Evolutionary conservation across 2,888 invertebrate species (phyloP).

Genomic region (Steromphala cineraria): DNA sequence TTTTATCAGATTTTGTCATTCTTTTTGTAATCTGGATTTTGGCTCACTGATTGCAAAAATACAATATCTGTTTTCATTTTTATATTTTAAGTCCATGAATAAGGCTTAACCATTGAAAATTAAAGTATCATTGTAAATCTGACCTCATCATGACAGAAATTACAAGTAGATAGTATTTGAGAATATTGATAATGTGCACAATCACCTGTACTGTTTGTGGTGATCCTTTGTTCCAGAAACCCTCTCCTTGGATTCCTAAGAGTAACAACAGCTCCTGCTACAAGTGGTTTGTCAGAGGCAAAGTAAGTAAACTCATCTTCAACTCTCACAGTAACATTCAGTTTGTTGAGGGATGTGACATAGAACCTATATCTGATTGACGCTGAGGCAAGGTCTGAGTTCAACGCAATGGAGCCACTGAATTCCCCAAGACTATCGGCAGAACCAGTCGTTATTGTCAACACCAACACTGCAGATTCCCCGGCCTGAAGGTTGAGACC

Average conservation of each 20-base stretch:
- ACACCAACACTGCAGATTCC: conserved; percentile 30
- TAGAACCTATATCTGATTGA: conserved; percentile 36
- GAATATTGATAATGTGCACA: not conserved
- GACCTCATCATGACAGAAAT: no score
- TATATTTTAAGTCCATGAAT: no score
- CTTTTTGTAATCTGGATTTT: no score
- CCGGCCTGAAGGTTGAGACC: conserved; percentile 29
- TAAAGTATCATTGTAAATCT: no score
- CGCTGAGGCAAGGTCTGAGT: conserved; percentile 31
- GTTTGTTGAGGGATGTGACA: conserved; percentile 37
- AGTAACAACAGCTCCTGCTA: conserved; percentile 43
- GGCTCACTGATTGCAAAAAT: no score
- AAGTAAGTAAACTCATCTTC: conserved; percentile 63
- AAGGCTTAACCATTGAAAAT: no score
- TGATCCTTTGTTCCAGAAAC: conserved; percentile 24
- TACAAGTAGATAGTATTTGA: no score
- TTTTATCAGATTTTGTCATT: no score
- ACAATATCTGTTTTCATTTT: no score
- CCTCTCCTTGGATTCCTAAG: conserved; percentile 39
- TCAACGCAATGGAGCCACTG: conserved; percentile 35
- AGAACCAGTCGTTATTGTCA: conserved; percentile 35
- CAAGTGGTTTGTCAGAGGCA: conserved; percentile 46
- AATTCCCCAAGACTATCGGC: conserved; percentile 38
- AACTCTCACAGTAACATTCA: conserved; percentile 45
- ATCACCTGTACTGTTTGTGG: conserved; percentile 38